phyloP scores from a whole-genome alignment of 2,113 vertebrate species.

The Glaucidium brasilianum region DNA sequence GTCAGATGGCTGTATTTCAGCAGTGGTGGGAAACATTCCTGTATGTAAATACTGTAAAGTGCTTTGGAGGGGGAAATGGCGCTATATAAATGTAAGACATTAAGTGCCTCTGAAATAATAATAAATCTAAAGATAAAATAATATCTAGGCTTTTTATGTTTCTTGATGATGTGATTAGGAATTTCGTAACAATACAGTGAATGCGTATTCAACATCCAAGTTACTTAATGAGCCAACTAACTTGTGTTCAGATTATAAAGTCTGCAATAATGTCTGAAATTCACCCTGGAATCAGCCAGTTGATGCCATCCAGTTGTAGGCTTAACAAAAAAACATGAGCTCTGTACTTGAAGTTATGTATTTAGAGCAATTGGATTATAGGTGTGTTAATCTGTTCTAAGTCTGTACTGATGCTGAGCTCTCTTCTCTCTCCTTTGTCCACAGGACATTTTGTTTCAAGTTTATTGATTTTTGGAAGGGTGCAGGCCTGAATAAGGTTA shows the following conservation, averaged over 20 bases:
- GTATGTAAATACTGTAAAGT: conserved; percentile 66
- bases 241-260: background rate
- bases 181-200: background rate
- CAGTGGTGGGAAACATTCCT: conserved; percentile 54
- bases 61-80: conserved; percentile 38
- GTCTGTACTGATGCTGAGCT: background rate
- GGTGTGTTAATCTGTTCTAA: background rate
- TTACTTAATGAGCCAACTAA: accelerated
- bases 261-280: background rate
- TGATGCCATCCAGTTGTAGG: background rate
- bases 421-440: background rate
- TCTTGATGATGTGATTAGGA: background rate
- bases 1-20: conserved; percentile 41
- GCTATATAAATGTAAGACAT: conserved; percentile 65
- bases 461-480: background rate
- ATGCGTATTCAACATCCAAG: accelerated
- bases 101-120: conserved; percentile 73
- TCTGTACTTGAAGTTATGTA: background rate
- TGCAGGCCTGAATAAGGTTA: background rate
- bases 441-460: background rate
- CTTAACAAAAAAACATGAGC: background rate
- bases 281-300: background rate
- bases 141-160: background rate
- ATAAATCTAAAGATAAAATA: conserved; percentile 52
- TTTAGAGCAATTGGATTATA: background rate